Conservation (phyloP, 2,797 vertebrate genomes). For the Natrix natrix region DNA sequence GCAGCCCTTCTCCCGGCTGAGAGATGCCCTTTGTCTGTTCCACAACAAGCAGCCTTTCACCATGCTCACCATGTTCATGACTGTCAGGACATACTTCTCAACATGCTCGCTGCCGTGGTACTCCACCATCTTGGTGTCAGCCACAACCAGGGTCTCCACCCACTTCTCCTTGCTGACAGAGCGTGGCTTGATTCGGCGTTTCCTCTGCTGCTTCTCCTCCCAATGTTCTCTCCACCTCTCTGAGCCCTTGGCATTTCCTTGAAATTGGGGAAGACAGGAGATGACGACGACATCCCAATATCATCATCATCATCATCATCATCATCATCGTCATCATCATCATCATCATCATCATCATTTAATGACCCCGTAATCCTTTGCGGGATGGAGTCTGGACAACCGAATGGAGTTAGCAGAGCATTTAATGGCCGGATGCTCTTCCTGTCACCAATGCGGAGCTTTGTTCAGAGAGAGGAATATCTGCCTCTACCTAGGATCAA, state of each 20-base stretch:
- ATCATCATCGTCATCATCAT: no score
- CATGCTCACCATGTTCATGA: conserved; percentile 97
- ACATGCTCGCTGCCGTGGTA: conserved; percentile 84
- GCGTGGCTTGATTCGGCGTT: conserved; percentile 74
- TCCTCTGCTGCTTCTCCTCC: conserved; percentile 73
- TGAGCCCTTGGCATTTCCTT: conserved; percentile 47
- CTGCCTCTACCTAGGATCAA: no score
- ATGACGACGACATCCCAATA: neutral
- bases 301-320: no score
- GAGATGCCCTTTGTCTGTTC: neutral
- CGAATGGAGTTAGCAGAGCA: no score
- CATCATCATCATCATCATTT: no score
- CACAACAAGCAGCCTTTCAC: accelerated
- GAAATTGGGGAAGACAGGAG: conserved; percentile 55
- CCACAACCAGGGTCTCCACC: conserved; percentile 97
- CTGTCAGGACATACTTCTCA: conserved; percentile 88
- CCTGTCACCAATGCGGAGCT: no score
- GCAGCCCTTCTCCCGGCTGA: neutral
- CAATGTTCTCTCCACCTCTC: conserved; percentile 80
- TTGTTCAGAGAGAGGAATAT: no score
- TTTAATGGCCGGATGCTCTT: no score
- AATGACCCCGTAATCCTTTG: no score
- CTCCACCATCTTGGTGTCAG: conserved; percentile 93
- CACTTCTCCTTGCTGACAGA: conserved; percentile 95
- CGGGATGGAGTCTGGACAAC: no score